Conservation (phyloP, 2,797 vertebrate species). For the Aratinga solstitialis region DNA sequence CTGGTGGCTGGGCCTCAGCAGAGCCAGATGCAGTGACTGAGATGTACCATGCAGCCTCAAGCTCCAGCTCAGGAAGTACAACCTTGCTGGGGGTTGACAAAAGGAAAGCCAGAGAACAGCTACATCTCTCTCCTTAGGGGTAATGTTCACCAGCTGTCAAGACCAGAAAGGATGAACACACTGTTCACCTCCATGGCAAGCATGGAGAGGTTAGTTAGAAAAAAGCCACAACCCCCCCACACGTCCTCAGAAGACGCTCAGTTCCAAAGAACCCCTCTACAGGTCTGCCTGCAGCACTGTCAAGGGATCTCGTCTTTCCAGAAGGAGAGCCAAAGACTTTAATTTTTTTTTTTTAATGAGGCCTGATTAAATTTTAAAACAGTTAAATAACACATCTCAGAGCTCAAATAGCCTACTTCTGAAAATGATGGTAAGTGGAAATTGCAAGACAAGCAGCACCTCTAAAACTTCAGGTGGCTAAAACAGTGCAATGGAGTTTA, state of each 20-base stretch:
- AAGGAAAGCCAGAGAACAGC: background rate
- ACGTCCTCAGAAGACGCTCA: background rate
- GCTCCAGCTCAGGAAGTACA: background rate
- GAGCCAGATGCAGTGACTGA: background rate
- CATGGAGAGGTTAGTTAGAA: background rate
- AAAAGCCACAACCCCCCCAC: background rate
- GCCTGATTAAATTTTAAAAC: slow-evolving; percentile 48
- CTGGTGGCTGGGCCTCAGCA: background rate
- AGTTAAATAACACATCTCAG: slow-evolving; percentile 43
- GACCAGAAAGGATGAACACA: background rate
- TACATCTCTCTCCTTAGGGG: background rate
- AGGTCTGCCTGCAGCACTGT: background rate
- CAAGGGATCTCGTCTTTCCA: background rate
- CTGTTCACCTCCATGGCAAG: background rate
- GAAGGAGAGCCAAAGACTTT: background rate
- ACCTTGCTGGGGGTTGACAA: background rate
- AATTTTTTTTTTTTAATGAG: background rate
- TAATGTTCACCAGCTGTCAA: background rate
- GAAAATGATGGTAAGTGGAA: slow-evolving; percentile 22
- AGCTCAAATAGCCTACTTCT: slow-evolving; percentile 38
- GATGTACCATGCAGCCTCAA: background rate
- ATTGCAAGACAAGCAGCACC: slow-evolving; percentile 10
- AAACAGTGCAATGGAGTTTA: background rate
- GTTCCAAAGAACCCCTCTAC: background rate
- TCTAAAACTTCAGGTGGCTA: background rate